Evolutionary conservation across 1,140 invertebrate genomes (phyloP).

Genomic region (Dendroctonus valens): DNA sequence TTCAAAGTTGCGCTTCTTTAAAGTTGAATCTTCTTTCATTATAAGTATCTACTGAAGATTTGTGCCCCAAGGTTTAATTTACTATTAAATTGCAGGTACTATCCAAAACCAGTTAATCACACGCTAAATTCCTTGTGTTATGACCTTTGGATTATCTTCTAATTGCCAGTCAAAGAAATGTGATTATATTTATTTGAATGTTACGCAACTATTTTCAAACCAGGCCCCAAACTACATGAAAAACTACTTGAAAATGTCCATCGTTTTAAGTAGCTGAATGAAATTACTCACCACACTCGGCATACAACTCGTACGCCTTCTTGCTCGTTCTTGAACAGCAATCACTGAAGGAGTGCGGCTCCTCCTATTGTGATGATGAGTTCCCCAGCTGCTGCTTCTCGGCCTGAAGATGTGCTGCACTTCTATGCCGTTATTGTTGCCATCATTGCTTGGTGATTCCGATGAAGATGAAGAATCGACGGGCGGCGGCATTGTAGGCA

Average conservation of each 20-base stretch:
- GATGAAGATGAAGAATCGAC: too few species aligned
- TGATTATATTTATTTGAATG: not conserved
- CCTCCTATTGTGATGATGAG: constrained; percentile 11
- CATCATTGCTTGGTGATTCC: too few species aligned
- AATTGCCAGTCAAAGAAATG: not conserved
- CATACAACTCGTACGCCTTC: constrained; percentile 30
- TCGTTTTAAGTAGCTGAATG: not conserved
- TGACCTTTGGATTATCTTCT: not conserved
- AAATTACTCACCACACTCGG: constrained; percentile 14
- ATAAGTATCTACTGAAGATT: too few species aligned
- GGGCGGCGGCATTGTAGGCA: too few species aligned
- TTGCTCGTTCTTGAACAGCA: constrained; percentile 11
- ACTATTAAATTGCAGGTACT: too few species aligned
- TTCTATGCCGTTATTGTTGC: not conserved
- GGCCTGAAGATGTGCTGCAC: constrained; percentile 22
- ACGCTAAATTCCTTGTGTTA: not conserved
- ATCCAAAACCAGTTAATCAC: not conserved
- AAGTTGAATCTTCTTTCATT: too few species aligned
- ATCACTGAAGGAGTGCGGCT: constrained; percentile 15
- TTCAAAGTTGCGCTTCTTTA: too few species aligned
- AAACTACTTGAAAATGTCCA: too few species aligned
- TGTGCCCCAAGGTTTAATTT: too few species aligned
- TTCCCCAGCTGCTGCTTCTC: constrained; percentile 27
- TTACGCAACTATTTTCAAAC: not conserved
- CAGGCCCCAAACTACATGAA: too few species aligned